Conservation (phyloP, 1,140 invertebrate genomes). For the Diploscapter pachys region DNA sequence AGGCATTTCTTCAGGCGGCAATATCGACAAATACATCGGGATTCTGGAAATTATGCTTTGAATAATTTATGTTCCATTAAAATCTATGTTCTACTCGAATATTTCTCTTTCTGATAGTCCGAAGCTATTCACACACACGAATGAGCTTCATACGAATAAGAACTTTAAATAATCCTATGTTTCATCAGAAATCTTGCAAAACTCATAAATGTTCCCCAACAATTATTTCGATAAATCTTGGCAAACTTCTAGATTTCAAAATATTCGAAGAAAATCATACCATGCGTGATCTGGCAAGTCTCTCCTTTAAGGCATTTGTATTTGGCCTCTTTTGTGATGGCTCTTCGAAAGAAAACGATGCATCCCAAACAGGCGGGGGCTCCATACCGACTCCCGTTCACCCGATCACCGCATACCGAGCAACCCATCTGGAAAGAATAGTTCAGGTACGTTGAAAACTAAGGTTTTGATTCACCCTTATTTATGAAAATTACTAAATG, state of each 20-base stretch:
- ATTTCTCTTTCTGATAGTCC: no score
- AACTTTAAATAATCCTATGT: no score
- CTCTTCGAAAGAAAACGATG: conserved; percentile 34
- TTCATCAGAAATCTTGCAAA: no score
- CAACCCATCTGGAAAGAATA: neutral
- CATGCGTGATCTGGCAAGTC: conserved; percentile 23
- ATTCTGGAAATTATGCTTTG: conserved; percentile 27
- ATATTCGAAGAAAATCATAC: neutral
- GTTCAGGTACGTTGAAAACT: no score
- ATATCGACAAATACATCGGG: conserved; percentile 33
- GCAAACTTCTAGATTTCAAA: no score
- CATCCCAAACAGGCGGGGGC: conserved; percentile 34
- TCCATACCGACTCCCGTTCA: conserved; percentile 30
- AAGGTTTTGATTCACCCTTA: no score
- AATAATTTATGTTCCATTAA: neutral
- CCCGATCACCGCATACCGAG: conserved; percentile 29
- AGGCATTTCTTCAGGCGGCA: conserved; percentile 34
- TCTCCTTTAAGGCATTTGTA: conserved; percentile 22
- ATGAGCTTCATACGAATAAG: no score
- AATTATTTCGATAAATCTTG: no score
- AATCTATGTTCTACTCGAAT: no score
- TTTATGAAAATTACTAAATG: no score
- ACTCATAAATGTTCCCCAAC: no score
- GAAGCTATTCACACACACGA: no score
- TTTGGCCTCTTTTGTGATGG: conserved; percentile 20